Percentiles rank a stretch among this genome's conserved stretches.
Evolutionary conservation across 2,797 vertebrate genomes (phyloP).

Genomic region (Gadopsis bispinosus): DNA sequence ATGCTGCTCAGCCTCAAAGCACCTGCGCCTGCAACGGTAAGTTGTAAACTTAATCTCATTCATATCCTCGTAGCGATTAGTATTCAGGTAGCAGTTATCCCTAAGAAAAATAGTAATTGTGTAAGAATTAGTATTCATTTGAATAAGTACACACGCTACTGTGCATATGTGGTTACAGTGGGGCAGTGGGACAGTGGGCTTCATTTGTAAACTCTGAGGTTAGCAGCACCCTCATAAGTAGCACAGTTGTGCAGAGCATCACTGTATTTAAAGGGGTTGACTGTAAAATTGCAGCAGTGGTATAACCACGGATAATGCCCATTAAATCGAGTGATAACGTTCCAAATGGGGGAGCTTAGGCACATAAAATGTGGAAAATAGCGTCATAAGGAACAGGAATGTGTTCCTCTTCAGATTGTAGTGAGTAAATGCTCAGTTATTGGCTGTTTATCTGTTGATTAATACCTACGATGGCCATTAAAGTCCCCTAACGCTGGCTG

Average conservation of each 20-base stretch:
- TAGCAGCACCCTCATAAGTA: not conserved
- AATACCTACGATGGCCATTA: too few relatives aligned
- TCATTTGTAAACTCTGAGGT: conserved; percentile 11
- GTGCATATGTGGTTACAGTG: not conserved
- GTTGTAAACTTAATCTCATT: not conserved
- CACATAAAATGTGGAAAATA: not conserved
- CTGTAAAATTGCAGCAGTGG: not conserved
- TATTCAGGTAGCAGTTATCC: not conserved
- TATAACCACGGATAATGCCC: too few relatives aligned
- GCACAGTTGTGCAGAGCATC: not conserved
- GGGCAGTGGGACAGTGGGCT: not conserved
- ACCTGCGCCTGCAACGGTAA: conserved; percentile 2
- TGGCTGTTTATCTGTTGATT: not conserved
- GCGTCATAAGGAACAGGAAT: not conserved
- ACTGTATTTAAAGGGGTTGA: not conserved
- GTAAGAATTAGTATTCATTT: not conserved
- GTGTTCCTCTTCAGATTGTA: not conserved
- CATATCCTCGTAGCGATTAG: not conserved
- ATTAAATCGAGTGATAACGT: too few relatives aligned
- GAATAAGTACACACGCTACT: not conserved
- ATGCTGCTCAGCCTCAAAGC: not conserved
- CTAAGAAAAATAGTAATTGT: not conserved
- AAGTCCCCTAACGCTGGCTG: not conserved
- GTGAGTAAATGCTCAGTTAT: not conserved
- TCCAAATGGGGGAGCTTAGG: too few relatives aligned